A percentile compares a stretch with the other conserved stretches of the same genome.
Conservation (phyloP, 2,888 invertebrate genomes). For the Pedicia rivosa region DNA sequence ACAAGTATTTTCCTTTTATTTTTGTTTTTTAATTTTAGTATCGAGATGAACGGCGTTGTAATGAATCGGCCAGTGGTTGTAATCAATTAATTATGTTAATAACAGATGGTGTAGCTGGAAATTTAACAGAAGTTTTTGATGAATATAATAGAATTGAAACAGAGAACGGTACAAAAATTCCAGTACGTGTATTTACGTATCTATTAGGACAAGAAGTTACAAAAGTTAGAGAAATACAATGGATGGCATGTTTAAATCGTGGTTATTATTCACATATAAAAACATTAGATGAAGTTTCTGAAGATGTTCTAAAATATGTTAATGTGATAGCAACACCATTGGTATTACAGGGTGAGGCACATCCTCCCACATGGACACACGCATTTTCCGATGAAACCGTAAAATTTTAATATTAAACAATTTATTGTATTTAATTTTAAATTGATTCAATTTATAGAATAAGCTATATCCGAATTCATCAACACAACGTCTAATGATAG, state of each 20-base stretch:
- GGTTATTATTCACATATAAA: slow-evolving; percentile 92
- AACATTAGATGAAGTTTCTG: slow-evolving; percentile 88
- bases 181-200: slow-evolving; percentile 90
- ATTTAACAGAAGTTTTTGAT: slow-evolving; percentile 70
- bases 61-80: slow-evolving; percentile 46
- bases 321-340: slow-evolving; percentile 80
- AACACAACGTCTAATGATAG: slow-evolving; percentile 54
- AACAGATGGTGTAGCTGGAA: slow-evolving; percentile 86
- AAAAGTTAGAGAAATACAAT: slow-evolving; percentile 73
- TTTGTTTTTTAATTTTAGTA: too few species aligned
- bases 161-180: slow-evolving; percentile 48
- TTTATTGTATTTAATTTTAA: not conserved
- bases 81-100: slow-evolving; percentile 95
- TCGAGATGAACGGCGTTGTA: slow-evolving; percentile 36
- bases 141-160: slow-evolving; percentile 55
- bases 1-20: too few species aligned
- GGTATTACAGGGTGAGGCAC: slow-evolving; percentile 53
- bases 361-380: slow-evolving; percentile 90
- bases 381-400: slow-evolving; percentile 80
- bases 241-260: slow-evolving; percentile 92
- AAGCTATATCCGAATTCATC: not conserved
- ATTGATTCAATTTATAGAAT: not conserved
- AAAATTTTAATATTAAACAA: slow-evolving; percentile 14
- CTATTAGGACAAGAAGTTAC: slow-evolving; percentile 87
- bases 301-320: slow-evolving; percentile 92